These are phyloP conservation scores for Enteromius mattozi DNA, from an alignment of 2,797 vertebrate genomes.

Conservation along the genomic window DNA sequence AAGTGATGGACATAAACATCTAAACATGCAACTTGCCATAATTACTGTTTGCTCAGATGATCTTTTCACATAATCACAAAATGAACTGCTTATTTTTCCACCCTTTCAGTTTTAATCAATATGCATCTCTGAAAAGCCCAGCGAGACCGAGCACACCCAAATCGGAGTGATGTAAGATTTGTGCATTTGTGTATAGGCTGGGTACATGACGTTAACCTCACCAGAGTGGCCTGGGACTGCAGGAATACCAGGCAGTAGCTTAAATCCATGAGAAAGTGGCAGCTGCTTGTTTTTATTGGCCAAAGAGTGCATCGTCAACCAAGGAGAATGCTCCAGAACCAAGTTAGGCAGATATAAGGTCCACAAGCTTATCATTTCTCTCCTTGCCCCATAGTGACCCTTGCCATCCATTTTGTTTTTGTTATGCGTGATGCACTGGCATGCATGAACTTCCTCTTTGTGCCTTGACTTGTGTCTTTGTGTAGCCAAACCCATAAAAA, in stretches of 20 bases:
- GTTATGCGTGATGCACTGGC: conserved; percentile 6
- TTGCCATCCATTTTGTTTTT: conserved; percentile 25
- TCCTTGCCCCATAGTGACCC: not conserved
- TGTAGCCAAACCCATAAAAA: conserved; percentile 22
- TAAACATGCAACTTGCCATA: not conserved
- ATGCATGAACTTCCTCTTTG: conserved; percentile 29
- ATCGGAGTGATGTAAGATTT: conserved; percentile 11
- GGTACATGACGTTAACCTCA: conserved; percentile 66
- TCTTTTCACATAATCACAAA: conserved; percentile 3
- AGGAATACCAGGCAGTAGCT: conserved; percentile 68
- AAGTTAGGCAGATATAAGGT: conserved; percentile 26
- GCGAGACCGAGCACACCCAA: conserved; percentile 7
- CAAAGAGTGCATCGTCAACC: conserved; percentile 40
- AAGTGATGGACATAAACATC: not conserved
- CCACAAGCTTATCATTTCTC: conserved; percentile 8
- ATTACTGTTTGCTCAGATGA: conserved; percentile 6
- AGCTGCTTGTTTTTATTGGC: conserved; percentile 72
- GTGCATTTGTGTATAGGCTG: conserved; percentile 60
- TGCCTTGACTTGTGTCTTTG: conserved; percentile 44
- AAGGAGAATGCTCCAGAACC: conserved; percentile 49
- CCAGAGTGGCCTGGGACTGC: conserved; percentile 62
- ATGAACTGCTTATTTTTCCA: not conserved
- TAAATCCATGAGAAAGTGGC: conserved; percentile 66
- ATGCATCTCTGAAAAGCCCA: not conserved
- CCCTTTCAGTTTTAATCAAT: conserved; percentile 1